These are phyloP conservation scores for Nettapus auritus DNA, from an alignment of 2,113 vertebrate species.

Conservation along the genomic window DNA sequence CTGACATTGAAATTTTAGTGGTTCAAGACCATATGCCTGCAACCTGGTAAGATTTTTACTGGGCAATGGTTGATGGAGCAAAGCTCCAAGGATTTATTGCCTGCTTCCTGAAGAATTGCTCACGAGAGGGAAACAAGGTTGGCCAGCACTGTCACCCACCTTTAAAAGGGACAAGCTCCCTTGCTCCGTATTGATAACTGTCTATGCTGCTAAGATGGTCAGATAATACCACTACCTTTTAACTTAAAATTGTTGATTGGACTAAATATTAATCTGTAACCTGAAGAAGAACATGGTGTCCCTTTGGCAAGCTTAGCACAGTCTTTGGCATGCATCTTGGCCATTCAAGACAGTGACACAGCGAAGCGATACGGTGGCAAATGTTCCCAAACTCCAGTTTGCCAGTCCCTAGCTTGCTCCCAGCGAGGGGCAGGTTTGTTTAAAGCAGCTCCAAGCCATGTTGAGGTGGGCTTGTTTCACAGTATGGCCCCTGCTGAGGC, in stretches of 20 bases:
- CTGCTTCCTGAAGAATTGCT: neutral
- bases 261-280: slow-evolving; percentile 18
- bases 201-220: neutral
- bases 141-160: neutral
- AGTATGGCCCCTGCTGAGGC: neutral
- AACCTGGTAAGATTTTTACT: neutral
- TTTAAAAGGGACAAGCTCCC: neutral
- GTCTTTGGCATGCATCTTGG: neutral
- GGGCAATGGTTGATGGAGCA: neutral
- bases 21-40: neutral
- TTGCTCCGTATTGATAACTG: neutral
- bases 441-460: neutral
- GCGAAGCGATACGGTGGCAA: fast-evolving
- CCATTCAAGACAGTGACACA: neutral
- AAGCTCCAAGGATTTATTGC: neutral
- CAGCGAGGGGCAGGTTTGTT: neutral
- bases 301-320: neutral
- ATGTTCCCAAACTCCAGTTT: neutral
- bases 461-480: neutral
- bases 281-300: neutral
- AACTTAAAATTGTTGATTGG: neutral
- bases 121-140: neutral
- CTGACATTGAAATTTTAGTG: neutral
- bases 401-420: neutral
- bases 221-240: neutral